Evolutionary conservation across 2,113 vertebrate genomes (phyloP).

Genomic region (Urocolius indicus): DNA sequence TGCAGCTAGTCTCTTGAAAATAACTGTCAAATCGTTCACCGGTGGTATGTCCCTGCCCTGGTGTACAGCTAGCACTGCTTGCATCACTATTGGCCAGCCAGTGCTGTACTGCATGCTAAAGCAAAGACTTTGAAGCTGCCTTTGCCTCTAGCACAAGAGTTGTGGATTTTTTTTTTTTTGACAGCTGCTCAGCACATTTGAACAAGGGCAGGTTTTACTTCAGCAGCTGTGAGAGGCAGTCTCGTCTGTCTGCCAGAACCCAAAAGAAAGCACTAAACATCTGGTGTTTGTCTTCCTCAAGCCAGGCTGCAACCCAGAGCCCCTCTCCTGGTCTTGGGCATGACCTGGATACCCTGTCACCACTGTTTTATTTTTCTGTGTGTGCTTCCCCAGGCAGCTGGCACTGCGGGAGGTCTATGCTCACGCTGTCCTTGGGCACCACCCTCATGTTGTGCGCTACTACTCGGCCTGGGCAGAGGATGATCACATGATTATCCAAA

Average conservation of each 20-base stretch:
- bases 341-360: not conserved
- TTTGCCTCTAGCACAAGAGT: not conserved
- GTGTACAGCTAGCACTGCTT: not conserved
- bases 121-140: not conserved
- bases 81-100: not conserved
- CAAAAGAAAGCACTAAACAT: not conserved
- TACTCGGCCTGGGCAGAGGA: constrained; percentile 97
- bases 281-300: not conserved
- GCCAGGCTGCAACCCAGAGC: not conserved
- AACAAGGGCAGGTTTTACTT: not conserved
- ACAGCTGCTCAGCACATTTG: not conserved
- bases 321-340: not conserved
- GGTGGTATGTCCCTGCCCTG: not conserved
- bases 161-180: not conserved
- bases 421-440: constrained; percentile 93
- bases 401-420: constrained; percentile 94
- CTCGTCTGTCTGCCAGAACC: not conserved
- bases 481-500: constrained; percentile 94
- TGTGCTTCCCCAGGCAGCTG: constrained; percentile 77
- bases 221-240: not conserved
- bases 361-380: not conserved
- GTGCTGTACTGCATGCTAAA: not conserved
- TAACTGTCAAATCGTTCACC: not conserved
- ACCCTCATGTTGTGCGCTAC: constrained; percentile 96
- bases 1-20: not conserved